These are phyloP conservation scores for Pseudolaguvia tuberculata DNA, from an alignment of 2,113 vertebrate species.

Conservation along the genomic window DNA sequence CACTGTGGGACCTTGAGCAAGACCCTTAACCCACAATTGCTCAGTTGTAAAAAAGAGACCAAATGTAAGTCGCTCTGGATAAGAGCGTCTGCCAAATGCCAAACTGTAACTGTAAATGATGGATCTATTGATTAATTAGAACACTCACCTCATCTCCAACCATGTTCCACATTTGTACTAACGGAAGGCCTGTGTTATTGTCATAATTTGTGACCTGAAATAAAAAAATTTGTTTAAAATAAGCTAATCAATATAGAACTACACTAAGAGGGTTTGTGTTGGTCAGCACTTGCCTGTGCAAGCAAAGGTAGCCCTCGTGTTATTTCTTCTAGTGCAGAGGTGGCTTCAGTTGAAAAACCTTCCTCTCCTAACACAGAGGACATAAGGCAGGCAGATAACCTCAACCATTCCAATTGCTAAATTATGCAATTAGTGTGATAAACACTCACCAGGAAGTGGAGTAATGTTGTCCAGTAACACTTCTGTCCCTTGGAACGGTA, in stretches of 20 bases:
- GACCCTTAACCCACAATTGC: no score
- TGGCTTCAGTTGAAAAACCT: constrained; percentile 81
- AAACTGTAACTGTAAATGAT: not conserved
- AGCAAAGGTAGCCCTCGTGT: constrained; percentile 82
- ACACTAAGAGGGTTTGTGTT: not conserved
- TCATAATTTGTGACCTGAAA: constrained; percentile 90
- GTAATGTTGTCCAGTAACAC: constrained; percentile 89
- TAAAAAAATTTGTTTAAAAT: not conserved
- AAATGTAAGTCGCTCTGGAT: no score
- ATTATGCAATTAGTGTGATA: not conserved
- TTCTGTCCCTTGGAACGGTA: constrained; percentile 96
- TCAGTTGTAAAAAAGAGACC: no score
- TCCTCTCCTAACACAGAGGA: constrained; percentile 73
- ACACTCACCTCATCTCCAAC: constrained; percentile 81
- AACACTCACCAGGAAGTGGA: constrained; percentile 78
- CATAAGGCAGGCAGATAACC: not conserved
- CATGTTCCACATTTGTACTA: constrained; percentile 93
- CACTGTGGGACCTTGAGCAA: no score
- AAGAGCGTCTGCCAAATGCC: no score
- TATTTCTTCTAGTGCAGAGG: constrained; percentile 79
- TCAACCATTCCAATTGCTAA: no score
- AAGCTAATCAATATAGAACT: not conserved
- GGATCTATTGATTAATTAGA: not conserved
- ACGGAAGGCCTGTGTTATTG: constrained; percentile 81
- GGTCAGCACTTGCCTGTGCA: constrained; percentile 75